Evolutionary conservation across 2,797 vertebrate genomes (phyloP).

Genomic region (Falco rusticolus): DNA sequence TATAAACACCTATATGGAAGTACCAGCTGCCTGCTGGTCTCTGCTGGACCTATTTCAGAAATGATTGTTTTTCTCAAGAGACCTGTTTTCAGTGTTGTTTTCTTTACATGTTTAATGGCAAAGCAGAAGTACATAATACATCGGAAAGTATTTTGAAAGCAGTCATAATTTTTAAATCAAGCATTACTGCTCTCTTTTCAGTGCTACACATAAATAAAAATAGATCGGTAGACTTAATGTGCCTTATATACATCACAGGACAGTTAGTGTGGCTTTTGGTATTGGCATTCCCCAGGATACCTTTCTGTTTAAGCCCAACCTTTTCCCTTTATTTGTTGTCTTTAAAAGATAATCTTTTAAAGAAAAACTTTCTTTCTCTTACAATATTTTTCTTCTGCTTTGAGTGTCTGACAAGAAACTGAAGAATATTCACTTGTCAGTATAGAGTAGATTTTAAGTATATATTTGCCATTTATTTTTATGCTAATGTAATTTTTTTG

Average conservation of each 20-base stretch:
- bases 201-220: constrained; percentile 11
- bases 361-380: not conserved
- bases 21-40: not conserved
- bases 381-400: not conserved
- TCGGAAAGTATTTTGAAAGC: constrained; percentile 23
- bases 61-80: not conserved
- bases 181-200: not conserved
- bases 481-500: not conserved
- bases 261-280: not conserved
- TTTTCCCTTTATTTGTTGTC: not conserved
- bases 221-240: not conserved
- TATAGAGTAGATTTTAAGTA: not conserved
- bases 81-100: not conserved
- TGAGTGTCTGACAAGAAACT: not conserved
- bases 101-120: not conserved
- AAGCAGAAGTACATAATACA: not conserved
- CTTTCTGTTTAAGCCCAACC: not conserved
- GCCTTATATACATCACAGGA: not conserved
- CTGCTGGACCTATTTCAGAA: not conserved
- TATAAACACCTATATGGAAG: not conserved
- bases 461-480: not conserved
- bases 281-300: not conserved
- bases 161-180: constrained; percentile 13
- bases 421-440: not conserved
- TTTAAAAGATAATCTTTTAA: not conserved